Evolutionary conservation across 2,113 vertebrate species (phyloP).

Genomic region (Rana temporaria): DNA sequence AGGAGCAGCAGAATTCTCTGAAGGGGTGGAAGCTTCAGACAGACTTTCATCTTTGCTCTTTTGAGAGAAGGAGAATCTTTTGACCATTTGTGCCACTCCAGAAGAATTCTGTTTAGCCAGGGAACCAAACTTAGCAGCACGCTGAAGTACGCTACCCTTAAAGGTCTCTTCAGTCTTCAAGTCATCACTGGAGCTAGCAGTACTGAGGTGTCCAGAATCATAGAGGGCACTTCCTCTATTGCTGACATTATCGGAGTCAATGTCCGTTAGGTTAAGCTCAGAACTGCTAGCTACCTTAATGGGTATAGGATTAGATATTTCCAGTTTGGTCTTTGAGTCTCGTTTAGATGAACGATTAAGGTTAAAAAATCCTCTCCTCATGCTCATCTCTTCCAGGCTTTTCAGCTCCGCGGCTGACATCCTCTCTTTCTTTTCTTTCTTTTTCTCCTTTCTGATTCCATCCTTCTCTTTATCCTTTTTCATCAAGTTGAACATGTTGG

Average conservation of each 20-base stretch:
- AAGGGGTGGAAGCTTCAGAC: constrained; percentile 79
- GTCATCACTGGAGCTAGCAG: constrained; percentile 80
- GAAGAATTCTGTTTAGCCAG: constrained; percentile 82
- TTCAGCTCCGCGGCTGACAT: constrained; percentile 92
- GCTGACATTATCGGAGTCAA: constrained; percentile 75
- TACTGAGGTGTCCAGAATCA: constrained; percentile 77
- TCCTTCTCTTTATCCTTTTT: constrained; percentile 91
- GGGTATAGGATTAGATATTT: constrained; percentile 94
- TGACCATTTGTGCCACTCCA: constrained; percentile 77
- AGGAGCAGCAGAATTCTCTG: constrained; percentile 75
- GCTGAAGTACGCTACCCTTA: constrained; percentile 85
- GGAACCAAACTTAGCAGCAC: constrained; percentile 86
- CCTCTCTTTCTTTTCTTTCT: constrained; percentile 92
- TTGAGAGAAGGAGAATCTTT: constrained; percentile 82
- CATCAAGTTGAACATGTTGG: constrained; percentile 86
- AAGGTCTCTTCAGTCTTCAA: constrained; percentile 79
- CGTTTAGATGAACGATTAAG: constrained; percentile 88
- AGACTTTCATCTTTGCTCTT: constrained; percentile 80
- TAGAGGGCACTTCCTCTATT: constrained; percentile 78
- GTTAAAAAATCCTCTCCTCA: constrained; percentile 91
- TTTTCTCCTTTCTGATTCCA: constrained; percentile 85
- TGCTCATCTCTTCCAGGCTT: constrained; percentile 94
- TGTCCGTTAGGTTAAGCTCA: constrained; percentile 83
- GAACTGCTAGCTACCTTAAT: constrained; percentile 89
- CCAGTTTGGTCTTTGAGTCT: constrained; percentile 83